A percentile compares a stretch with the other conserved stretches of the same genome.
Conservation (phyloP, 1,140 invertebrate genomes). For the Sarcophaga peregrina region DNA sequence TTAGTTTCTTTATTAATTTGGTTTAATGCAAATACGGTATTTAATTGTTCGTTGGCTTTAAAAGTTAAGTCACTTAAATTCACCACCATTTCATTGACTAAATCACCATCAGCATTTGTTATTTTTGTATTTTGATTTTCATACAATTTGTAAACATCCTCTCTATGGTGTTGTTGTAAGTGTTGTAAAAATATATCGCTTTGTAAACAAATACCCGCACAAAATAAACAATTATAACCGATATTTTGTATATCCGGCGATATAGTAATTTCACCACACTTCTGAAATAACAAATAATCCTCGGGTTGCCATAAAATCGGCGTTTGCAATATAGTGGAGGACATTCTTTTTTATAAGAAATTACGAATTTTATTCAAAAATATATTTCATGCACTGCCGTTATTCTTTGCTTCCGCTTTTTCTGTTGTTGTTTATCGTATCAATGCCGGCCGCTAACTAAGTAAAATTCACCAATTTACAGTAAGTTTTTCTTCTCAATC, state of each 20-base stretch:
- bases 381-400: too few relatives aligned
- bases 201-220: conserved; percentile 61
- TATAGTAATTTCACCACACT: conserved; percentile 62
- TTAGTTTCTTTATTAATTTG: neutral
- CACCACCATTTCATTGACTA: neutral
- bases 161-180: conserved; percentile 56
- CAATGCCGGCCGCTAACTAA: conserved; percentile 11
- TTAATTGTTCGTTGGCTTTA: neutral
- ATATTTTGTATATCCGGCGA: conserved; percentile 61
- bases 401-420: neutral
- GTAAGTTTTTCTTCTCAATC: conserved; percentile 7
- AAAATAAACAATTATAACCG: conserved; percentile 62
- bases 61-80: neutral
- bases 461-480: neutral
- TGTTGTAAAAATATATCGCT: conserved; percentile 60
- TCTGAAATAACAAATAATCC: conserved; percentile 50
- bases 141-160: conserved; percentile 56
- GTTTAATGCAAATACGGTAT: neutral
- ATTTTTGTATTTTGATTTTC: conserved; percentile 42
- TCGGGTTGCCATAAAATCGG: conserved; percentile 41
- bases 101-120: conserved; percentile 43
- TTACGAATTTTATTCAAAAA: neutral
- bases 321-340: neutral
- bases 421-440: neutral
- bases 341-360: conserved; percentile 26